phyloP scores from a whole-genome alignment of 1,140 invertebrate species.

The Pemphigus obesinymphae region DNA sequence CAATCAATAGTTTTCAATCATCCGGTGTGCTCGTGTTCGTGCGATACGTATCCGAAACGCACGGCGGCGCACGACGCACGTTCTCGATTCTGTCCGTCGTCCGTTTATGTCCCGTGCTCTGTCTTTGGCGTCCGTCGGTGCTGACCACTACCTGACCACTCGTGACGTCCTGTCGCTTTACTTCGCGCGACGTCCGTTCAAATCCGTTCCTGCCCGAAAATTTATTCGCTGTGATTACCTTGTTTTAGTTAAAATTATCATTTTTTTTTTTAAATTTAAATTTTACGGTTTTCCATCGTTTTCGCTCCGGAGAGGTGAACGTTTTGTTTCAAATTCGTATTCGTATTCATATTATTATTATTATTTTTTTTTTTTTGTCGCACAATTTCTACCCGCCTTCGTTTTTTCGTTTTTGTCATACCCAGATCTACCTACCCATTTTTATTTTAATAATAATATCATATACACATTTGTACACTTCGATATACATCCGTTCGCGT shows the following conservation, averaged over 20 bases:
- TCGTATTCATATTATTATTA: not conserved
- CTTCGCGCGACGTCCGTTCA: not conserved
- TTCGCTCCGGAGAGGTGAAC: no score
- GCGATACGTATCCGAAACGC: not conserved
- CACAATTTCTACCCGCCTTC: not conserved
- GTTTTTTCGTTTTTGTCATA: not conserved
- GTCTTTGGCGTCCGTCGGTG: not conserved
- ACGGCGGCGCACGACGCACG: not conserved
- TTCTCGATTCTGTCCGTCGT: not conserved
- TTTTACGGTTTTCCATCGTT: not conserved
- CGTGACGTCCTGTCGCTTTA: not conserved
- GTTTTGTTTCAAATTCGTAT: not conserved
- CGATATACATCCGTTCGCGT: not conserved
- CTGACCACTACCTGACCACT: not conserved
- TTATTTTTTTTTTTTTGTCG: not conserved
- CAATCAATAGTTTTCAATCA: slow-evolving; percentile 25
- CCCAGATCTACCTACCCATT: not conserved
- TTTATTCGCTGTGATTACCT: not conserved
- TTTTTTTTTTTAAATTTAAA: not conserved
- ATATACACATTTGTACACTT: not conserved
- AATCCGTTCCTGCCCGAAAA: not conserved
- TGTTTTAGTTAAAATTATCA: not conserved
- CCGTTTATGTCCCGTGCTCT: not conserved
- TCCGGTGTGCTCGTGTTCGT: not conserved
- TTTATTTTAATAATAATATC: not conserved